These are phyloP conservation scores for Campoplex nolae DNA, from an alignment of 2,888 invertebrate species.

Conservation along the genomic window DNA sequence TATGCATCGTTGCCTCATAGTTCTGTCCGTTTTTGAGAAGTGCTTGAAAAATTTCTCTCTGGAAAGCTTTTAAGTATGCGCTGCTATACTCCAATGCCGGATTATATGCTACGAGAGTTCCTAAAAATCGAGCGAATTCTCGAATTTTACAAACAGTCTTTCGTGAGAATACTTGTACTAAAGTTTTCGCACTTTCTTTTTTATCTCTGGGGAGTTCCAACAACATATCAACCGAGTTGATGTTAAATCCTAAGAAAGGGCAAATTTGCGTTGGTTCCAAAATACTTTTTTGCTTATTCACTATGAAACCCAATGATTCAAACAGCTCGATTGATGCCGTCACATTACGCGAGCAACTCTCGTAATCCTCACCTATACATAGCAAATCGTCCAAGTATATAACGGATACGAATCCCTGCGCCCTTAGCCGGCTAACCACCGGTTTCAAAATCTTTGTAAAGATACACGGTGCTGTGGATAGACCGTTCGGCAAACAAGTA, in stretches of 20 bases:
- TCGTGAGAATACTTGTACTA: conserved; percentile 34
- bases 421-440: no score
- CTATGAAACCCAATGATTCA: conserved; percentile 47
- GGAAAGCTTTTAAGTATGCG: conserved; percentile 44
- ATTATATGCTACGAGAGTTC: conserved; percentile 42
- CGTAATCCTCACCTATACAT: conserved; percentile 33
- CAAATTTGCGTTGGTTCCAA: conserved; percentile 41
- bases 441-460: conserved; percentile 73
- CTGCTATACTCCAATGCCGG: conserved; percentile 60
- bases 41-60: conserved; percentile 42
- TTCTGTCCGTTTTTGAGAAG: conserved; percentile 29
- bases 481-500: conserved; percentile 72
- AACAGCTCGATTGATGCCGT: conserved; percentile 31
- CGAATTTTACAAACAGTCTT: conserved; percentile 44
- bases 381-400: conserved; percentile 54
- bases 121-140: conserved; percentile 57
- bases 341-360: conserved; percentile 41
- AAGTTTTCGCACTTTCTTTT: conserved; percentile 5
- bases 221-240: conserved; percentile 38
- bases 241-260: conserved; percentile 55
- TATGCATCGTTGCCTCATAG: conserved; percentile 51
- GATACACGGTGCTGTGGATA: conserved; percentile 72
- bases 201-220: conserved; percentile 56
- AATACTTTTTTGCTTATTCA: conserved; percentile 54
- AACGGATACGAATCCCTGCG: conserved; percentile 38